Conservation (phyloP, 2,113 vertebrate species). For the Ageneiosus marmoratus region DNA sequence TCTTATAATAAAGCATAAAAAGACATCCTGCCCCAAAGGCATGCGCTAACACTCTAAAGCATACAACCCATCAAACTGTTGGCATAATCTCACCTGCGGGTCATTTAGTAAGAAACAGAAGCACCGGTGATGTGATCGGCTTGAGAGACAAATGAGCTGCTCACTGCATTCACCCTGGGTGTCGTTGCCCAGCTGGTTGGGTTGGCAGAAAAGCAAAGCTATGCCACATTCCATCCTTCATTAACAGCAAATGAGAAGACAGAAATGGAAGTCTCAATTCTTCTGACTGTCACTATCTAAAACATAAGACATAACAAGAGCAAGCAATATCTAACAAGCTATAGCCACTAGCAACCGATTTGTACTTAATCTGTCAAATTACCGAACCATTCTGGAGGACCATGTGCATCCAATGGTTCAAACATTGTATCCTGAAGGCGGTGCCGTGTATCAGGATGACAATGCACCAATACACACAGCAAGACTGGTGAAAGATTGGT, state of each 20-base stretch:
- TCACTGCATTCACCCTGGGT: background rate
- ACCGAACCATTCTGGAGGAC: too few species aligned
- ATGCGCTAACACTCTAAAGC: background rate
- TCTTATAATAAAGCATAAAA: background rate
- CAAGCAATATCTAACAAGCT: background rate
- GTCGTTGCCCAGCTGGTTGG: background rate
- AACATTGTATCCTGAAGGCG: too few species aligned
- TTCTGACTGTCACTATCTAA: background rate
- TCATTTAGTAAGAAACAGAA: constrained; percentile 2
- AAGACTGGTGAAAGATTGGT: too few species aligned
- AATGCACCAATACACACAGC: too few species aligned
- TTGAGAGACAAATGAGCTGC: constrained; percentile 1
- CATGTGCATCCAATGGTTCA: too few species aligned
- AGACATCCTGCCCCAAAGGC: constrained; percentile 5
- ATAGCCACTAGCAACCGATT: background rate
- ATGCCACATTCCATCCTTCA: background rate
- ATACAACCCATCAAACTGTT: background rate
- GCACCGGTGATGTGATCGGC: background rate
- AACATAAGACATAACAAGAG: background rate
- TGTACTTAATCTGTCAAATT: background rate
- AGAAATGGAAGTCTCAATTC: background rate
- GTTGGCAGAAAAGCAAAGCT: background rate
- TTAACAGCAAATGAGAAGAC: background rate
- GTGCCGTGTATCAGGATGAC: too few species aligned
- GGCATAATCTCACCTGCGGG: constrained; percentile 10